phyloP scores from a whole-genome alignment of 37 sponge, comb jelly and placozoan species.

The Lycopodina hypogea region DNA sequence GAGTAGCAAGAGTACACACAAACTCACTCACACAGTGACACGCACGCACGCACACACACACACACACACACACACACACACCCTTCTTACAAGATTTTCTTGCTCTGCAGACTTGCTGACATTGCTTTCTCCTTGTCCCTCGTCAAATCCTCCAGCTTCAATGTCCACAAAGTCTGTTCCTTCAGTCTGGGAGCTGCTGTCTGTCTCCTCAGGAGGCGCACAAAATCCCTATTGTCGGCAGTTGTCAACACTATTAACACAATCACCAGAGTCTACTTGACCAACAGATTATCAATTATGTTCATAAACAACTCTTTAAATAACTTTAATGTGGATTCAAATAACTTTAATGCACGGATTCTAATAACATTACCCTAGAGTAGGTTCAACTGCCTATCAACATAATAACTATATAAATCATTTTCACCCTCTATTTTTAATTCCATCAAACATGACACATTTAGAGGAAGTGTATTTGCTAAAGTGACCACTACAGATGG shows the following conservation, averaged over 20 bases:
- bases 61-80: neutral
- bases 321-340: no score
- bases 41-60: neutral
- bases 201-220: slow-evolving; percentile 50
- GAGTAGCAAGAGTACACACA: neutral
- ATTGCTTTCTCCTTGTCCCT: slow-evolving; percentile 82
- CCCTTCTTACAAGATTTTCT: slow-evolving; percentile 30
- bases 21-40: neutral
- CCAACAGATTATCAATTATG: no score
- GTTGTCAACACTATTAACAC: neutral
- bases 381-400: no score
- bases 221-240: slow-evolving; percentile 72
- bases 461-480: no score
- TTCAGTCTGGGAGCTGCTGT: slow-evolving; percentile 29
- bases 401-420: no score
- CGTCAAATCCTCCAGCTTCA: slow-evolving; percentile 88
- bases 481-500: no score
- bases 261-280: neutral
- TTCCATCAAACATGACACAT: no score
- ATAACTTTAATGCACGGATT: no score
- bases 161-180: slow-evolving; percentile 67
- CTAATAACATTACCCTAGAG: no score
- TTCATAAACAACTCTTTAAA: no score
- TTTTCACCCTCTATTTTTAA: no score
- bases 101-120: slow-evolving; percentile 61